Evolutionary conservation across 2,888 invertebrate species (phyloP).

Genomic region (Plebejus argus): DNA sequence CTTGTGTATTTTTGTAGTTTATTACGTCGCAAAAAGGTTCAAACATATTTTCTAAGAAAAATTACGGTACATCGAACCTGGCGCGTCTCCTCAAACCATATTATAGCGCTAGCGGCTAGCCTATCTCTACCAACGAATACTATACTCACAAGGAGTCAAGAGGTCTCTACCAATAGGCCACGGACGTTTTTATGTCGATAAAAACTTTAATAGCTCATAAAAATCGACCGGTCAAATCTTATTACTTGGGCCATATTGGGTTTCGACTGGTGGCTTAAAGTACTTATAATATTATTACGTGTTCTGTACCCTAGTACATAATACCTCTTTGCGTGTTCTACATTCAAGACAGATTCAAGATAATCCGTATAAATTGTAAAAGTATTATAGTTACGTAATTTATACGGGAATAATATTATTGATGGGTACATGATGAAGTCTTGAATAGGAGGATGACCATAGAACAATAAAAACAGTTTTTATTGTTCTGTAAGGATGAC

Average conservation of each 20-base stretch:
- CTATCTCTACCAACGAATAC: no score
- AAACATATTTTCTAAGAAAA: no score
- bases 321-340: neutral
- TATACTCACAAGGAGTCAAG: no score
- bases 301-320: no score
- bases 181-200: neutral
- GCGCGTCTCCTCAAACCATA: no score
- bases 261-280: slow-evolving; percentile 3
- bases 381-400: neutral
- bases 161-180: neutral
- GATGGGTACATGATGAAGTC: no score
- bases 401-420: neutral
- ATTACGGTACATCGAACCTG: no score
- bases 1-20: no score
- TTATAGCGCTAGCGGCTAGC: no score
- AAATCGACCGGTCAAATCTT: neutral
- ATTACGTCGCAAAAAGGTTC: no score
- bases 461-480: no score
- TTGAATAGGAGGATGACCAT: neutral
- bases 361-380: neutral
- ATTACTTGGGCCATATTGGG: slow-evolving; percentile 9
- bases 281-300: neutral
- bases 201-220: neutral
- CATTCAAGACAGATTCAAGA: neutral
- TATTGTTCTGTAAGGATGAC: no score